A percentile compares a stretch with the other conserved stretches of the same genome.
Evolutionary conservation across 1,140 invertebrate genomes (phyloP).

Genomic region (Drosophila navojoa): DNA sequence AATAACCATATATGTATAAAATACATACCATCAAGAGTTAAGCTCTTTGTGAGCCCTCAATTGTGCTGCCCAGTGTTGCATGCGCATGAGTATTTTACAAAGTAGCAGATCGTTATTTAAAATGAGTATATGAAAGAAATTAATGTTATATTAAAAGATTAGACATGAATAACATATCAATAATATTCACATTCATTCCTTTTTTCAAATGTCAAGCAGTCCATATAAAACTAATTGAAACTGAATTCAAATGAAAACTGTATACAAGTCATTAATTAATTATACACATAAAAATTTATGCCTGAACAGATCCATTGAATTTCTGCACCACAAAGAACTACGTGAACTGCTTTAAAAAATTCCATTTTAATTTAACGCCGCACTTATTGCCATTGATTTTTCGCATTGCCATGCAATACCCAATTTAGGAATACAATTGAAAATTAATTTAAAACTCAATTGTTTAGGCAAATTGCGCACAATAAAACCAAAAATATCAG

Average conservation of each 20-base stretch:
- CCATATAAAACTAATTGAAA: no score
- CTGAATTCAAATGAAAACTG: no score
- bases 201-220: no score
- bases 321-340: neutral
- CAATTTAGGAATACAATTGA: constrained; percentile 3
- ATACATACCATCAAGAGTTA: constrained; percentile 25
- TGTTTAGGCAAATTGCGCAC: constrained; percentile 1
- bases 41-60: constrained; percentile 18
- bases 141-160: no score
- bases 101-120: neutral
- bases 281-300: no score
- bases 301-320: no score
- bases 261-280: no score
- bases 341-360: neutral
- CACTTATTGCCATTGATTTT: neutral
- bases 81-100: neutral
- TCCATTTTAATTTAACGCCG: neutral
- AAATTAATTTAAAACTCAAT: constrained; percentile 1
- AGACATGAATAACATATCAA: no score
- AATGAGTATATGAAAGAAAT: no score
- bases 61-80: neutral
- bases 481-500: neutral
- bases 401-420: neutral
- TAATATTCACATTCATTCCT: no score
- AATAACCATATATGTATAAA: constrained; percentile 37